Evolutionary conservation across 2,797 vertebrate species (phyloP).

Genomic region (Trachurus trachurus): DNA sequence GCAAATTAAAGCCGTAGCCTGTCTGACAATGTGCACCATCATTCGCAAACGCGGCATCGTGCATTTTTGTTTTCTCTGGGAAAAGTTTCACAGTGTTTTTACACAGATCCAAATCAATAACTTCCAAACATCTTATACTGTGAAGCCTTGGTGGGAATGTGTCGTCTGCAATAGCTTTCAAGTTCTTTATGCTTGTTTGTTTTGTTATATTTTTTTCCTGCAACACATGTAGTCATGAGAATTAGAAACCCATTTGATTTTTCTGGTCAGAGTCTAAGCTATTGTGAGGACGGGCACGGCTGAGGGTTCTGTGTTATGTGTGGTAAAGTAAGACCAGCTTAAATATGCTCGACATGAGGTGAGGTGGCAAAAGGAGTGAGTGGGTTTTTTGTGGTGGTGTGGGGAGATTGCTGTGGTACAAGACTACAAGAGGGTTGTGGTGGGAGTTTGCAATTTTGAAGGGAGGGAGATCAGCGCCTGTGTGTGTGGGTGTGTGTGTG

Average conservation of each 20-base stretch:
- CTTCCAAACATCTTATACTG: not conserved
- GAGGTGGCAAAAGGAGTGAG: slow-evolving; percentile 45
- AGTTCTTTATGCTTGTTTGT: not conserved
- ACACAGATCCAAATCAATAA: not conserved
- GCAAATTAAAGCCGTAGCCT: not conserved
- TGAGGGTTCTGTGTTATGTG: slow-evolving; percentile 29
- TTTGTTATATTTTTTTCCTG: not conserved
- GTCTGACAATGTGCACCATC: not conserved
- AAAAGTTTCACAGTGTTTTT: not conserved
- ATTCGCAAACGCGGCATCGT: not conserved
- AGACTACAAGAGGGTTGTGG: slow-evolving; percentile 23
- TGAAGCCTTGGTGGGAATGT: not conserved
- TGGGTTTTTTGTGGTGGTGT: slow-evolving; percentile 46
- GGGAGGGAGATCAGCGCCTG: not conserved
- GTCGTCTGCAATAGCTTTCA: not conserved
- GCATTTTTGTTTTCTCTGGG: not conserved
- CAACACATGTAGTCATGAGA: slow-evolving; percentile 6
- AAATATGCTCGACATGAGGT: slow-evolving; percentile 41
- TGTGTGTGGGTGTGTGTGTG: not conserved
- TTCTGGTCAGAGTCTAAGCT: slow-evolving; percentile 45
- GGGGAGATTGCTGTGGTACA: slow-evolving; percentile 37
- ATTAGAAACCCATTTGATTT: slow-evolving; percentile 6
- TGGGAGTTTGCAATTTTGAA: slow-evolving; percentile 8
- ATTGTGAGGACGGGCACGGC: slow-evolving; percentile 42
- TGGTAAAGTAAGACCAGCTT: slow-evolving; percentile 51